Evolutionary conservation across 2,888 invertebrate species (phyloP), one percentile per base, ranked within the genome.

Genomic region (Drosophila seclusa): DNA sequence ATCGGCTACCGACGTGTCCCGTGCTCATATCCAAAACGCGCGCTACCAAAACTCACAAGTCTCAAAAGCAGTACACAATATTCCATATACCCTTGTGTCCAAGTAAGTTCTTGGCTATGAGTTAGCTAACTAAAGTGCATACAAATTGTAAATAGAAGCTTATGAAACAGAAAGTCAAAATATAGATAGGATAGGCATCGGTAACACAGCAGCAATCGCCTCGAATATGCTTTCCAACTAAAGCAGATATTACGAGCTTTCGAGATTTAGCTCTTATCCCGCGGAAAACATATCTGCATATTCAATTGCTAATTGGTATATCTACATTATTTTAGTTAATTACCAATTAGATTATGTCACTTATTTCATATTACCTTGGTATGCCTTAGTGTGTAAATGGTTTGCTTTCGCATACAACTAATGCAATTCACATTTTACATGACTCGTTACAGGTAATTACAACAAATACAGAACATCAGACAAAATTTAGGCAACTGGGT

Each of bases 1-100:
- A 86, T 90, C 92, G 86, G 91, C 87, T 90, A 87, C 91, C 91
- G 91, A 91, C 82, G 83, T 89, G 67, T 74, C 82, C 74, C 68
- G 82, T 78, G 79, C 74, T 73, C 68, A 53, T 62, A 68, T 36
- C 54, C 55, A 64, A 67, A 76, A 55, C 36, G 36, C 57, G 75
- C 58, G 63, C 76, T 49, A 45, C 54, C 49, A 45, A 50, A 54
- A 29, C n/a, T n/a, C 7, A 10, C 18, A 27, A 16, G n/a, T 16
- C 50, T 13, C 24, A n/a, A 21, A 38, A 11, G 0, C 10, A 10
- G 11, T 10, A 11, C 32, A 32, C 32, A 32, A 55, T 18, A 11
- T 57, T 10, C 29, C 16, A 24, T 24, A 21, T 18, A n/a, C 5
- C 57, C n/a, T 1, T 13, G 24, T 2, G 27, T 7, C 27, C 1